Base-by-base conservation (phyloP, 2,888 invertebrate species). In the Xestia sexstrigata region DNA sequence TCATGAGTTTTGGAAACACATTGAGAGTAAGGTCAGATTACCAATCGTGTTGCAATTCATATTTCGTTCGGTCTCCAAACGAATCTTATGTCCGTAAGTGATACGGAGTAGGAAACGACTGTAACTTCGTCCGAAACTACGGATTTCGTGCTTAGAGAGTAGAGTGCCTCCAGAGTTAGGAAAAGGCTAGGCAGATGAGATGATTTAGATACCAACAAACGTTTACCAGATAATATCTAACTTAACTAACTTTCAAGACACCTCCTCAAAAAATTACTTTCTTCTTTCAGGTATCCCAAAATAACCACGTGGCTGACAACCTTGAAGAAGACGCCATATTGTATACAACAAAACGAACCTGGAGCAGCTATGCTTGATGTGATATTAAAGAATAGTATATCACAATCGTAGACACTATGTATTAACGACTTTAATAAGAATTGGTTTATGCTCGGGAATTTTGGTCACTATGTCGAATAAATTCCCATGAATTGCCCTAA, bases 311-410 rank as follows among this genome's bases (percentile, higher is more conserved):
- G 78, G 79, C 52, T 70, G 35, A 47, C 45, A 13, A 70, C 35
- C 1, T n/a, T 79, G 20, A 78, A 78, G 39, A 62, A 63, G 4
- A 63, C 63, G 7, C 52, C 78, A 15, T 78, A 39, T 79, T 79
- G 52, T 70, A 70, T 70, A 15, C 70, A 79, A n/a, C 52, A 47
- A 15, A 70, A 70, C 7, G 79, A 78, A 70, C 1, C 2, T 52
- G 77, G 77, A 15, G 77, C 70, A n/a, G 26, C 15, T 35, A 4
- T 11, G 30, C 60, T 77, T 17, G 49, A 60, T 49, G 60, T 60
- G 13, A 11, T 67, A 8, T 11, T 77, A 5, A 60, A 77, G 58
- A 67, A 60, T 4, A 15, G 3, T 15, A 2, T 47, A 9, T 26
- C 45, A 42, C 42, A 15, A 3, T 30, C 70, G 4, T 74, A 69